These are phyloP conservation scores for Antigone vipio DNA, from an alignment of 2,113 vertebrate species.

Conservation along the genomic window DNA sequence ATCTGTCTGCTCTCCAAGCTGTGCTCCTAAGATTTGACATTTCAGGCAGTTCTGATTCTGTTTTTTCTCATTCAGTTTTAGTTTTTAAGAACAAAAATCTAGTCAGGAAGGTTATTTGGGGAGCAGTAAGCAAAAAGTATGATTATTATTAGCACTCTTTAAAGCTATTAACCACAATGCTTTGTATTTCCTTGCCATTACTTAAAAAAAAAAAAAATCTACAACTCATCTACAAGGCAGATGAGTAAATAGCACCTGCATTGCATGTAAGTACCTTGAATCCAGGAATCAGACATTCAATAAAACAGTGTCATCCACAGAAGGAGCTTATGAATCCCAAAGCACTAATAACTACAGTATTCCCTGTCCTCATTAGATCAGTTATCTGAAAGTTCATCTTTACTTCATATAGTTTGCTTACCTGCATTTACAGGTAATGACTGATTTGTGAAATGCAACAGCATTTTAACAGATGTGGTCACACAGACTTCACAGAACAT, in stretches of 20 bases:
- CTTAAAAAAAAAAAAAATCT: not conserved
- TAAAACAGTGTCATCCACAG: not conserved
- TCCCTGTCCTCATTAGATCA: not conserved
- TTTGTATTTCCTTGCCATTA: not conserved
- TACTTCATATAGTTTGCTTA: not conserved
- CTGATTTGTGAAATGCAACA: not conserved
- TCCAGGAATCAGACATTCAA: not conserved
- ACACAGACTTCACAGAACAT: not conserved
- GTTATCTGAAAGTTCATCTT: not conserved
- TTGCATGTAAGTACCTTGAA: not conserved
- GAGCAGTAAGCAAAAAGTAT: not conserved
- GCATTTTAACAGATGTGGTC: not conserved
- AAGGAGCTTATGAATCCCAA: not conserved
- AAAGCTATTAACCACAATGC: not conserved
- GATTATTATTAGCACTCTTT: conserved; percentile 17
- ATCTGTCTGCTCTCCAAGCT: conserved; percentile 67
- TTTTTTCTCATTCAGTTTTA: conserved; percentile 37
- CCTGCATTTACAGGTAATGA: not conserved
- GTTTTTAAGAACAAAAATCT: conserved; percentile 39
- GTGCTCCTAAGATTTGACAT: conserved; percentile 65
- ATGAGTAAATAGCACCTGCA: conserved; percentile 16
- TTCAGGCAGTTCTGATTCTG: conserved; percentile 62
- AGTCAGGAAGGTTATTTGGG: conserved; percentile 16
- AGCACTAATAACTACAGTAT: not conserved
- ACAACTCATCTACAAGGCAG: not conserved